phyloP scores from a whole-genome alignment of 1,140 invertebrate species.

The Contarinia nasturtii region DNA sequence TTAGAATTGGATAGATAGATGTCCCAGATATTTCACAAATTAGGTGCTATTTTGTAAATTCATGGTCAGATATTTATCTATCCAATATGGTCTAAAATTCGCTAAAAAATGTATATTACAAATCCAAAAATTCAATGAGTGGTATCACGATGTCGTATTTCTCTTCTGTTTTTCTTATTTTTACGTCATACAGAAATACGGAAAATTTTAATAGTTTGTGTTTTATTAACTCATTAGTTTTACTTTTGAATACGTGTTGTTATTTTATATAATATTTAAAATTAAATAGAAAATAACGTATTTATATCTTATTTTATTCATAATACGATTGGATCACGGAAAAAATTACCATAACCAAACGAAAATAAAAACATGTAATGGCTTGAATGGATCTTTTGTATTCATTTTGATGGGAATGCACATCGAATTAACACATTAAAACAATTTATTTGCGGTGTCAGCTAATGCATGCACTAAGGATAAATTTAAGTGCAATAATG shows the following conservation, averaged over 20 bases:
- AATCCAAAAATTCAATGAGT: neutral
- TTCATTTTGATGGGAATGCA: no score
- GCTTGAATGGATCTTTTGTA: constrained; percentile 14
- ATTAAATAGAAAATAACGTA: no score
- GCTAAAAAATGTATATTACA: neutral
- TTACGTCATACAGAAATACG: neutral
- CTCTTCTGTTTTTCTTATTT: neutral
- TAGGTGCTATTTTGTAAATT: no score
- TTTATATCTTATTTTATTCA: neutral
- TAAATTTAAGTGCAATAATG: constrained; percentile 47
- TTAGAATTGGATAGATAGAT: no score
- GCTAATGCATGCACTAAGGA: neutral
- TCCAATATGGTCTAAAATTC: neutral
- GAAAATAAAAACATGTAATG: neutral
- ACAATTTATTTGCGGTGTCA: no score
- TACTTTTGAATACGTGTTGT: no score
- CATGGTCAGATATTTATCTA: neutral
- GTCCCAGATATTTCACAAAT: no score
- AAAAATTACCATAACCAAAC: no score
- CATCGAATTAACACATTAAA: no score
- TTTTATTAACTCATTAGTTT: neutral
- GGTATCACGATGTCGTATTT: no score
- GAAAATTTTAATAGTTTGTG: neutral
- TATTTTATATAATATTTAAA: no score
- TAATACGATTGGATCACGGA: neutral